Conservation (phyloP, 2,797 vertebrate species). For the Gila robusta region DNA sequence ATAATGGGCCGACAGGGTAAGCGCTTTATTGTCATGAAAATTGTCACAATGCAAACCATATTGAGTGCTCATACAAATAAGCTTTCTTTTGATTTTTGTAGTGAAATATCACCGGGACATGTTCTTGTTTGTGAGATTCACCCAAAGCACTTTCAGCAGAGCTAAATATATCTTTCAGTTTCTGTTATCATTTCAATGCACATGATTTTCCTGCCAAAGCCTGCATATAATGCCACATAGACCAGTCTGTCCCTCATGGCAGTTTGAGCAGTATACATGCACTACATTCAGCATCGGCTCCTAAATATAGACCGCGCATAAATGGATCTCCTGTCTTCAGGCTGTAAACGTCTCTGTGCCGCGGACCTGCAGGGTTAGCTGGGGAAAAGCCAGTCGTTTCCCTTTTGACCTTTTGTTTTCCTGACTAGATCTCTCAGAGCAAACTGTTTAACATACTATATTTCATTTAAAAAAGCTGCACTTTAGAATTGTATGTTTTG, state of each 20-base stretch:
- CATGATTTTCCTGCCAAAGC: not conserved
- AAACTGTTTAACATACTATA: slow-evolving; percentile 17
- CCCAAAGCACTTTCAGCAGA: not conserved
- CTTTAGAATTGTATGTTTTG: not conserved
- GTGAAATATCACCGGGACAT: not conserved
- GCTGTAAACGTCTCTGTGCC: not conserved
- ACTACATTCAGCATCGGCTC: not conserved
- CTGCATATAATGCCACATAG: not conserved
- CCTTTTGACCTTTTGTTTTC: slow-evolving; percentile 12
- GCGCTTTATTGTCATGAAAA: not conserved
- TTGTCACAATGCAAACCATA: not conserved
- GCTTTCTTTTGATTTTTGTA: not conserved
- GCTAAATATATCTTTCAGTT: slow-evolving; percentile 10
- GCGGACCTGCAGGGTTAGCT: not conserved
- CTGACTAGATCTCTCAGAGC: slow-evolving; percentile 49
- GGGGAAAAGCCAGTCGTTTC: not conserved
- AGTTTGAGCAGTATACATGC: not conserved
- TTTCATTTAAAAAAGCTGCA: not conserved
- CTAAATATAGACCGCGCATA: not conserved
- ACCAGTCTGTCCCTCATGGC: not conserved
- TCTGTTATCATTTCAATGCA: not conserved
- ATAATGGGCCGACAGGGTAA: not conserved
- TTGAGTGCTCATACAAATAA: not conserved
- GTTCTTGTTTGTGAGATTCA: not conserved
- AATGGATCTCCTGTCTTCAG: not conserved